A percentile compares a stretch with the other conserved stretches of the same genome.
Evolutionary conservation across 2,797 vertebrate genomes (phyloP).

Genomic region (Remorina albescens): DNA sequence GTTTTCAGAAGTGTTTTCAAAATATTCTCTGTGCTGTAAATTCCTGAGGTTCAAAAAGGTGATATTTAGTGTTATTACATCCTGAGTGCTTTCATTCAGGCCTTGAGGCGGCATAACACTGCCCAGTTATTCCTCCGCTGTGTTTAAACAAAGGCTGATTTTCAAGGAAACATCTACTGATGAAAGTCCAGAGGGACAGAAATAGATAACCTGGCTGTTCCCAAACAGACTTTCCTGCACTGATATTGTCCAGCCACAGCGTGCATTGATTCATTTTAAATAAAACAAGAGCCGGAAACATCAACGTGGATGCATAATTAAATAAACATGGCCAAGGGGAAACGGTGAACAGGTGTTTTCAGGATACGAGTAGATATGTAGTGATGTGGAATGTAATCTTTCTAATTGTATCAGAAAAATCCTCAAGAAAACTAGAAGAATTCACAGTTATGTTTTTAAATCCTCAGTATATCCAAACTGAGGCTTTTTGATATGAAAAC

Average conservation of each 20-base stretch:
- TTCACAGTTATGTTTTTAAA: background rate
- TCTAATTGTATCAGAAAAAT: background rate
- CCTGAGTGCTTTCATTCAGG: conserved; percentile 50
- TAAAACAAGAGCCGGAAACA: conserved; percentile 35
- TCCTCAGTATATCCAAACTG: conserved; percentile 11
- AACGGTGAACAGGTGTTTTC: conserved; percentile 52
- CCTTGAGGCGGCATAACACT: conserved; percentile 36
- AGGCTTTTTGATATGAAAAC: conserved; percentile 8
- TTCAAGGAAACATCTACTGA: conserved; percentile 53
- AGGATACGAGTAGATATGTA: background rate
- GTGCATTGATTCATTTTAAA: conserved; percentile 37
- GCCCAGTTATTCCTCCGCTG: conserved; percentile 29
- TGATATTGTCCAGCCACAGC: conserved; percentile 48
- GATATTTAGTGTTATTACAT: conserved; percentile 66
- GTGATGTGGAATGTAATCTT: background rate
- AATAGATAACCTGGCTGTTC: conserved; percentile 31
- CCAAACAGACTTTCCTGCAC: conserved; percentile 21
- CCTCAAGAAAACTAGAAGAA: background rate
- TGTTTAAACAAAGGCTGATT: conserved; percentile 74
- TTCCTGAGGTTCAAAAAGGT: conserved; percentile 52
- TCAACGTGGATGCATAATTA: conserved; percentile 39
- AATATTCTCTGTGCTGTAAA: conserved; percentile 37
- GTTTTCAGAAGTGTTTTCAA: background rate
- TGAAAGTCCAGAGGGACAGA: conserved; percentile 45
- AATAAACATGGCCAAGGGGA: conserved; percentile 34